Conservation (phyloP, 2,888 invertebrate species). For the Eristalis intricaria region DNA sequence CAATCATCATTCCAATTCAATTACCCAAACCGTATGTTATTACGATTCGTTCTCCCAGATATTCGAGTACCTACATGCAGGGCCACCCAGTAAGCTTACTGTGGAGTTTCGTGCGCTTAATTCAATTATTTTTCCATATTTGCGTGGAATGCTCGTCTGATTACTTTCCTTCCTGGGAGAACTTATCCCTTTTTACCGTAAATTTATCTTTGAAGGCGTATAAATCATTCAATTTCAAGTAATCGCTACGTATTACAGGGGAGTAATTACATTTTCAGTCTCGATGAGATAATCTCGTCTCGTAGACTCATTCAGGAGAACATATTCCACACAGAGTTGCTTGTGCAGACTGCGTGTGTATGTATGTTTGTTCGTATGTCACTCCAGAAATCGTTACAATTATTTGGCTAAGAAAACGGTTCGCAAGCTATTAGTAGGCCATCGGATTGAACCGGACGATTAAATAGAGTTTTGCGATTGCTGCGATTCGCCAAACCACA, state of each 20-base stretch:
- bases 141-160: constrained; percentile 39
- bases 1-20: constrained; percentile 24
- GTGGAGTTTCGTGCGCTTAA: constrained; percentile 22
- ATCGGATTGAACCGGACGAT: too few relatives aligned
- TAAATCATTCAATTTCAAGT: constrained; percentile 18
- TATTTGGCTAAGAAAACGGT: too few relatives aligned
- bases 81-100: neutral
- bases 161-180: constrained; percentile 27
- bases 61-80: neutral
- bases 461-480: too few relatives aligned
- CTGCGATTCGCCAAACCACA: too few relatives aligned
- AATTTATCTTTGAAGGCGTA: constrained; percentile 3
- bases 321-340: too few relatives aligned
- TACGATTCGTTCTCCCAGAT: constrained; percentile 13
- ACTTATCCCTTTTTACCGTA: neutral
- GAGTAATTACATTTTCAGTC: constrained; percentile 7
- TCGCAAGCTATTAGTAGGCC: too few relatives aligned
- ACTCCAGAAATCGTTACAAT: too few relatives aligned
- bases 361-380: too few relatives aligned
- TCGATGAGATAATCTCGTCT: neutral
- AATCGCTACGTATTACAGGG: neutral
- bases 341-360: too few relatives aligned
- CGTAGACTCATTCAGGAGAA: neutral
- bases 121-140: constrained; percentile 57
- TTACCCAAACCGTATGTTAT: constrained; percentile 7